phyloP scores from a whole-genome alignment of 2,888 invertebrate genomes.

The Esperia sulphurella region DNA sequence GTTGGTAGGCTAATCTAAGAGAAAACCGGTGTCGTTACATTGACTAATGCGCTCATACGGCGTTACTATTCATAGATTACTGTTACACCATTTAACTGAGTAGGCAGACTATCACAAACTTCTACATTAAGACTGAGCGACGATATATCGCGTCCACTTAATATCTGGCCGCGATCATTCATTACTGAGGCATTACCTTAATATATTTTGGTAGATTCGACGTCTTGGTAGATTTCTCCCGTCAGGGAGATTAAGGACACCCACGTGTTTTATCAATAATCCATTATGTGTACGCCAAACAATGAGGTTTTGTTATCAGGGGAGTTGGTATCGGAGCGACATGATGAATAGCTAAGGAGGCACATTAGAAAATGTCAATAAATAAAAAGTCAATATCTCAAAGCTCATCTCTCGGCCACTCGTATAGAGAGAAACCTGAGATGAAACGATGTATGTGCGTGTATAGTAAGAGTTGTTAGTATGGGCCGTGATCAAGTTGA shows the following conservation, averaged over 20 bases:
- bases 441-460: constrained; percentile 30
- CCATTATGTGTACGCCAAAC: constrained; percentile 74
- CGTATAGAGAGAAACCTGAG: constrained; percentile 41
- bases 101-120: constrained; percentile 56
- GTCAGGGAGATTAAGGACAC: constrained; percentile 66
- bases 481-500: background rate
- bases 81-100: constrained; percentile 60
- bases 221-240: constrained; percentile 55
- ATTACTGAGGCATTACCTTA: constrained; percentile 56
- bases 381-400: constrained; percentile 72
- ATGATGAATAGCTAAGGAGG: constrained; percentile 65
- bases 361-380: constrained; percentile 77
- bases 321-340: constrained; percentile 47
- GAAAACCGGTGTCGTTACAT: constrained; percentile 48
- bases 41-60: constrained; percentile 63
- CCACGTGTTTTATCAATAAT: constrained; percentile 78
- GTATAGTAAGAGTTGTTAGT: constrained; percentile 1
- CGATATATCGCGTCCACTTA: constrained; percentile 69
- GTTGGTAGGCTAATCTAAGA: constrained; percentile 47
- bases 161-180: constrained; percentile 66
- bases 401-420: constrained; percentile 42
- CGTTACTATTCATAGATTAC: constrained; percentile 44
- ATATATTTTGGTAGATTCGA: constrained; percentile 55
- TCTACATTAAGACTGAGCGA: constrained; percentile 53
- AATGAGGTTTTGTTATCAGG: constrained; percentile 69